phyloP scores from a whole-genome alignment of 35 echinoderm and acorn worm genomes.

The Apostichopus californicus region DNA sequence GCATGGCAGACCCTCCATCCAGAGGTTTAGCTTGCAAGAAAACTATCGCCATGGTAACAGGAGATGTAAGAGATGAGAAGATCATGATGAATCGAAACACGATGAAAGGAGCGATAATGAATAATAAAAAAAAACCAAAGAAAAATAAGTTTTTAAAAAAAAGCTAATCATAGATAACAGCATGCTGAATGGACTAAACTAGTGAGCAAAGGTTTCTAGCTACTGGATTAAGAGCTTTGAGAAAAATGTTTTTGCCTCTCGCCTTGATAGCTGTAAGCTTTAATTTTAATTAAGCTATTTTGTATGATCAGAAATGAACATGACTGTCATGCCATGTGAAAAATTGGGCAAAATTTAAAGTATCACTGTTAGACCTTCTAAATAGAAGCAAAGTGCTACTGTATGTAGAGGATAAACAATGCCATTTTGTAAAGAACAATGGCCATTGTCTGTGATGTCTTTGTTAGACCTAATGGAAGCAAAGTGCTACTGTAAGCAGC shows the following conservation, averaged over 20 bases:
- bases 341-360: too few species aligned
- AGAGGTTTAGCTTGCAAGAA: constrained; percentile 34
- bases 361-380: too few species aligned
- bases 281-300: too few species aligned
- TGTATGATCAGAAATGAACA: too few species aligned
- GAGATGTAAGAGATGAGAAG: constrained; percentile 12
- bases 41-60: constrained; percentile 33
- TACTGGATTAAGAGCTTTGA: background rate
- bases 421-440: too few species aligned
- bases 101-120: background rate
- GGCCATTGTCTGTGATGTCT: too few species aligned
- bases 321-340: too few species aligned
- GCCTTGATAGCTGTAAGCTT: too few species aligned
- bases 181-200: background rate
- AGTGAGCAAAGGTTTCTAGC: background rate
- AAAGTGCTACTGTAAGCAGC: too few species aligned
- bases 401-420: too few species aligned
- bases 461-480: too few species aligned
- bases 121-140: background rate
- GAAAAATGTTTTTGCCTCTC: background rate
- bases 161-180: background rate
- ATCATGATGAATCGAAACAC: background rate
- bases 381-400: too few species aligned
- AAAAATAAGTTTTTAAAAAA: background rate
- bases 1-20: constrained; percentile 19